Percentiles rank a stretch among this genome's conserved stretches.
These are phyloP conservation scores for Synanthedon vespiformis DNA, from an alignment of 2,888 invertebrate species.

Conservation along the genomic window DNA sequence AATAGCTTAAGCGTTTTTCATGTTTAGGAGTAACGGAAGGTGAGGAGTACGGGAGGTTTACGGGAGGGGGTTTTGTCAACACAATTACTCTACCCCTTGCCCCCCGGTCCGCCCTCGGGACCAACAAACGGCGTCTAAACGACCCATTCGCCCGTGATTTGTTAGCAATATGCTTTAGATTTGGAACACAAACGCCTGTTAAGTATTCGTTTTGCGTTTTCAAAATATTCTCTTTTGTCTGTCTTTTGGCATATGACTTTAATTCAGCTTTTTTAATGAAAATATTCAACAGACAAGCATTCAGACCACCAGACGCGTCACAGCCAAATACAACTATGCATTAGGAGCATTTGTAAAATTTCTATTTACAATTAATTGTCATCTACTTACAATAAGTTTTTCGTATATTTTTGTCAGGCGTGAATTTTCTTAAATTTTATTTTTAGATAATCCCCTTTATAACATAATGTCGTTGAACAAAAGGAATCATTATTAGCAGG, in stretches of 20 bases:
- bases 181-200: conserved; percentile 53
- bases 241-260: no score
- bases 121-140: conserved; percentile 66
- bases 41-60: conserved; percentile 12
- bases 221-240: not conserved
- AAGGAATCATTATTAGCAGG: no score
- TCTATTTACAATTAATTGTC: not conserved
- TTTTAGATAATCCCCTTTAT: no score
- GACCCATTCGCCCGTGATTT: conserved; percentile 67
- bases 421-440: no score
- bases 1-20: conserved; percentile 51
- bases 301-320: no score
- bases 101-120: conserved; percentile 26
- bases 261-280: no score
- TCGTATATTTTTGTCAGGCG: no score
- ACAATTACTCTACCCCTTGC: conserved; percentile 48
- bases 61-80: conserved; percentile 40
- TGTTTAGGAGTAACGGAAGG: conserved; percentile 56
- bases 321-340: not conserved
- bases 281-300: no score
- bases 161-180: conserved; percentile 68
- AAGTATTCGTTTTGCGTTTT: conserved; percentile 5
- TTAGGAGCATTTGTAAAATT: not conserved
- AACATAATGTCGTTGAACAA: no score
- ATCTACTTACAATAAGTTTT: no score